Evolutionary conservation across 2,797 vertebrate genomes (phyloP).

Genomic region (Artibeus jamaicensis): DNA sequence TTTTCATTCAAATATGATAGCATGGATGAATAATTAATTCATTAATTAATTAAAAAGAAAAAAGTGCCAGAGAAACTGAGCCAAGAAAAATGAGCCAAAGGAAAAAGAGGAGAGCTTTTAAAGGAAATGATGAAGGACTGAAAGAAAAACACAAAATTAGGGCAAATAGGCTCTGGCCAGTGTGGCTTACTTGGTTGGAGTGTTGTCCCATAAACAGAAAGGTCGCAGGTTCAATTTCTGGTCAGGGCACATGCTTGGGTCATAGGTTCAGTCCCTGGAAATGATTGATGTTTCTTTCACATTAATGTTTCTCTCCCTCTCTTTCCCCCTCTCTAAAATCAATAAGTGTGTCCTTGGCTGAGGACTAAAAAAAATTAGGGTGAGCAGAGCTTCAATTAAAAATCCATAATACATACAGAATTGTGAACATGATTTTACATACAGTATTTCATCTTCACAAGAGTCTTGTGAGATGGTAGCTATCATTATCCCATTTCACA

Average conservation of each 20-base stretch:
- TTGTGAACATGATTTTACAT: neutral
- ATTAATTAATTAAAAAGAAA: neutral
- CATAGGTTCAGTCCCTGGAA: neutral
- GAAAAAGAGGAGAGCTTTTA: neutral
- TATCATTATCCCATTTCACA: neutral
- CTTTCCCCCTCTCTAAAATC: neutral
- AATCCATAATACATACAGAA: neutral
- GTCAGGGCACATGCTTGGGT: too few species aligned
- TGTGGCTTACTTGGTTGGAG: neutral
- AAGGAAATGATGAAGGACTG: neutral
- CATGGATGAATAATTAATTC: neutral
- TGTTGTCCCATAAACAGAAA: too few species aligned
- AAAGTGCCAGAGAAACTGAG: neutral
- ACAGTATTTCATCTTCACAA: neutral
- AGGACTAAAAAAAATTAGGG: neutral
- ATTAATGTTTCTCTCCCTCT: neutral
- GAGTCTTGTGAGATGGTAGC: neutral
- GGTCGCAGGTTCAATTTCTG: too few species aligned
- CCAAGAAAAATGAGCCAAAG: neutral
- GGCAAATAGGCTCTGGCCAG: neutral
- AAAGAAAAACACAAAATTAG: neutral
- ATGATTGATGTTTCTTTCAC: neutral
- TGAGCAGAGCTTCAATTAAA: neutral
- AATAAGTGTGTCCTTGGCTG: neutral
- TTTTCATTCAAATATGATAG: slow-evolving; percentile 10